A percentile compares a stretch with the other conserved stretches of the same genome.
Evolutionary conservation across 2,888 invertebrate genomes (phyloP).

Genomic region (Alentia gelatinosa): DNA sequence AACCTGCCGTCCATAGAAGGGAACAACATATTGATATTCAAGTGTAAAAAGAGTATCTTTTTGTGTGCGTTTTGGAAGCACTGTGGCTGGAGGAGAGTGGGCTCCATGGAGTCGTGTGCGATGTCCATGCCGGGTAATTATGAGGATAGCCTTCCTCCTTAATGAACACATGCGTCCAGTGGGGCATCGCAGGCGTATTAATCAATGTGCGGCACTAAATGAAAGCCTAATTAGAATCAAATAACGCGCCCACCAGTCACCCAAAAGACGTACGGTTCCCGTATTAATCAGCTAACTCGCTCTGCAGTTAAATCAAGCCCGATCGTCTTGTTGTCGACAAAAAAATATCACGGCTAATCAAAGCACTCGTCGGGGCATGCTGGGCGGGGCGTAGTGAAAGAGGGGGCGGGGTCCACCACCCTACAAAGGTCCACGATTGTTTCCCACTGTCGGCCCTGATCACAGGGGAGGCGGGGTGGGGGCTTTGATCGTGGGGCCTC

Average conservation of each 20-base stretch:
- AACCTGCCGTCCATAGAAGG: background rate
- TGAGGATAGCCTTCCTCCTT: background rate
- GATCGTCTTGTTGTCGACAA: conserved; percentile 5
- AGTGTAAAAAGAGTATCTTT: background rate
- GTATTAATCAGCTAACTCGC: conserved; percentile 18
- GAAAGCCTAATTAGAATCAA: conserved; percentile 48
- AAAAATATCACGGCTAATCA: background rate
- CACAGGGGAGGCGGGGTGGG: background rate
- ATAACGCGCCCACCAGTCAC: background rate
- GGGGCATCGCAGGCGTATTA: background rate
- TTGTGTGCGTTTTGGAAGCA: background rate
- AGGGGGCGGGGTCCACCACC: background rate
- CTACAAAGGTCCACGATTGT: conserved; percentile 19
- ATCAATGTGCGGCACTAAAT: conserved; percentile 4
- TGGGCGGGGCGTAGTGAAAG: background rate
- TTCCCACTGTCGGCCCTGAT: background rate
- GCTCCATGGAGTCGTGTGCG: background rate
- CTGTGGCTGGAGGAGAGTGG: background rate
- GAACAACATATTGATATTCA: background rate
- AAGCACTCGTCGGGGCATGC: background rate
- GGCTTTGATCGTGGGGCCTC: background rate
- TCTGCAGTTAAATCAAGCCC: background rate
- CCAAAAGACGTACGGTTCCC: background rate
- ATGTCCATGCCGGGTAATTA: background rate
- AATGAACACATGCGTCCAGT: conserved; percentile 32